phyloP scores from a whole-genome alignment of 1,140 invertebrate species.

The Aphelenchoides fujianensis region DNA sequence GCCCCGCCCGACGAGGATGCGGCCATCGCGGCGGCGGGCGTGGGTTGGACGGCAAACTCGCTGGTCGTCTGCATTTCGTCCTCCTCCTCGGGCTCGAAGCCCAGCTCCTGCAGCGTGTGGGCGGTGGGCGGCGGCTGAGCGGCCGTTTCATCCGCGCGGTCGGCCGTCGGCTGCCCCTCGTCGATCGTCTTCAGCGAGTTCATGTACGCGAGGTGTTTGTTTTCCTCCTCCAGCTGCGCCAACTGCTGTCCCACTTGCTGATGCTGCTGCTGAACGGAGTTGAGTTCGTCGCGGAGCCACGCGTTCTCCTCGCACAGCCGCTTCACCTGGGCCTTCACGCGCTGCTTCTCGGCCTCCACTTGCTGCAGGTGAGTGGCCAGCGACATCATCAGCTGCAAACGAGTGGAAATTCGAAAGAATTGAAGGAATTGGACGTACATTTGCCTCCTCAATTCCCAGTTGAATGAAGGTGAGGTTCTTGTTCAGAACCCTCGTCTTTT shows the following conservation, averaged over 20 bases:
- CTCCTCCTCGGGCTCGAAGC: conserved; percentile 32
- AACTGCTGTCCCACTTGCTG: conserved; percentile 76
- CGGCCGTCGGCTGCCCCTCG: conserved; percentile 70
- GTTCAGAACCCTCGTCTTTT: conserved; percentile 7
- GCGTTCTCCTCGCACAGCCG: conserved; percentile 81
- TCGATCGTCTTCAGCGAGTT: conserved; percentile 89
- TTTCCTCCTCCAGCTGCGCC: conserved; percentile 90
- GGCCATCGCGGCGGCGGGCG: conserved; percentile 5
- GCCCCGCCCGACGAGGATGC: conserved; percentile 71
- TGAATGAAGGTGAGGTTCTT: neutral
- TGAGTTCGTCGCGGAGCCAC: conserved; percentile 92
- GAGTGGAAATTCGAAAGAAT: conserved; percentile 12
- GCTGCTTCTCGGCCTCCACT: conserved; percentile 96
- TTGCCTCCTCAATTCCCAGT: conserved; percentile 11
- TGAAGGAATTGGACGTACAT: conserved; percentile 64
- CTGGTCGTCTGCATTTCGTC: neutral
- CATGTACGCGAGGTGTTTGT: conserved; percentile 95
- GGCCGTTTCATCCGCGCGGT: too few species aligned
- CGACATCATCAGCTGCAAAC: conserved; percentile 83
- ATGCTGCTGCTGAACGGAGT: conserved; percentile 92
- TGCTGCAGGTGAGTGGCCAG: conserved; percentile 84
- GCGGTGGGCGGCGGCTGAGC: too few species aligned
- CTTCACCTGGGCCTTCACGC: conserved; percentile 87
- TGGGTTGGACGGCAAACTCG: neutral
- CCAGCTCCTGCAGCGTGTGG: conserved; percentile 22